Conservation (phyloP, 2,888 invertebrate species). For the Odontocolon sp. region DNA sequence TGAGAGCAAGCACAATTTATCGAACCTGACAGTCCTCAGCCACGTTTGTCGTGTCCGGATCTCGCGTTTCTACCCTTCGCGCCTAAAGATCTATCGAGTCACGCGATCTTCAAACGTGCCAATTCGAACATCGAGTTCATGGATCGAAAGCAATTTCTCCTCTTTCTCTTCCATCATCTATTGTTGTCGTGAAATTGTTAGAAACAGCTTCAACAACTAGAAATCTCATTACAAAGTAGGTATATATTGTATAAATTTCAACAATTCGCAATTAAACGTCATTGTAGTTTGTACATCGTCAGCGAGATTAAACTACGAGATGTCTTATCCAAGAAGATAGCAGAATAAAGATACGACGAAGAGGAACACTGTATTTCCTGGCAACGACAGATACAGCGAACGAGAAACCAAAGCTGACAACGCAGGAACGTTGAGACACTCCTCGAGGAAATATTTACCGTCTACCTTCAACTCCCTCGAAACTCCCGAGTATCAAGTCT, state of each 20-base stretch:
- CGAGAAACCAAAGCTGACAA: not conserved
- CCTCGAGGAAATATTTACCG: not conserved
- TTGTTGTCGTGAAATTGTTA: too few relatives aligned
- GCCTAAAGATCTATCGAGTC: conserved; percentile 6
- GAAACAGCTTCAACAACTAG: too few relatives aligned
- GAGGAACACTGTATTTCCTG: not conserved
- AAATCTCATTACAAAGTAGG: not conserved
- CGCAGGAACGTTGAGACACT: not conserved
- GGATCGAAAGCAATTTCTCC: not conserved
- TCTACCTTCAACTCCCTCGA: not conserved
- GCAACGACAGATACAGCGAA: not conserved
- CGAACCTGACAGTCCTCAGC: conserved; percentile 50
- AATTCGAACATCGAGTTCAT: not conserved
- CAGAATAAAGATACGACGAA: conserved; percentile 12
- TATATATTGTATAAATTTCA: not conserved
- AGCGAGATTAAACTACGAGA: not conserved
- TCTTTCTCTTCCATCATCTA: too few relatives aligned
- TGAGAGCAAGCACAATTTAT: conserved; percentile 39
- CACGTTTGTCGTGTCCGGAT: conserved; percentile 38
- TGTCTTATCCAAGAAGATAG: conserved; percentile 1
- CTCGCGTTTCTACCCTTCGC: conserved; percentile 45
- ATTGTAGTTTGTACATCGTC: not conserved
- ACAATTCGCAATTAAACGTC: conserved; percentile 2
- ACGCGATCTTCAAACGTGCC: conserved; percentile 20
- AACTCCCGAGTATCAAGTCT: conserved; percentile 11